Percentiles rank a stretch among this genome's conserved stretches.
Conservation (phyloP, 2,113 vertebrate species). For the Chaenocephalus aceratus region DNA sequence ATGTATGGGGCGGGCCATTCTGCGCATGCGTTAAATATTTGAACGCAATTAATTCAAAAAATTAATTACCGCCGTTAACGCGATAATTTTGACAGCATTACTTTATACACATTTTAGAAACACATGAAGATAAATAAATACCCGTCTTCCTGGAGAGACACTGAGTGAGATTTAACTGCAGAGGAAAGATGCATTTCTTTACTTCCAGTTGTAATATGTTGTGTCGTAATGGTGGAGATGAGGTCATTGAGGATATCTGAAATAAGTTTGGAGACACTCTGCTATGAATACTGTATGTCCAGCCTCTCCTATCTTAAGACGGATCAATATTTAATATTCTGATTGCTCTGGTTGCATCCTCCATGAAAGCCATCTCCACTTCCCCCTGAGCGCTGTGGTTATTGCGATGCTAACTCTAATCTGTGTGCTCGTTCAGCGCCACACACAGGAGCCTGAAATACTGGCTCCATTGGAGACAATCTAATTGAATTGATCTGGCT, state of each 20-base stretch:
- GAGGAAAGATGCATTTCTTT: no score
- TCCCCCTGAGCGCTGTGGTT: constrained; percentile 10
- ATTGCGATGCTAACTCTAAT: constrained; percentile 42
- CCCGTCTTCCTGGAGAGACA: background rate
- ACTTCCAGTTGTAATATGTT: background rate
- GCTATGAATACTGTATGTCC: background rate
- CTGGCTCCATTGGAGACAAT: constrained; percentile 69
- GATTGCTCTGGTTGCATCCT: background rate
- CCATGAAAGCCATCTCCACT: background rate
- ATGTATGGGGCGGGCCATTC: no score
- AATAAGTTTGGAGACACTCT: background rate
- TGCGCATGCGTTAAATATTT: no score
- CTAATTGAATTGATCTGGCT: constrained; percentile 74
- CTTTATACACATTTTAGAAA: no score
- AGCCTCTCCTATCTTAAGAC: background rate
- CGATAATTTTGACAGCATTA: no score
- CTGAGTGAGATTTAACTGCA: background rate
- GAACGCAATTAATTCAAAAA: no score
- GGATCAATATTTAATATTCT: constrained; percentile 23
- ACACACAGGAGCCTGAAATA: constrained; percentile 64
- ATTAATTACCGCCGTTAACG: no score
- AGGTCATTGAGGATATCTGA: background rate
- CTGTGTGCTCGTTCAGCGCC: constrained; percentile 52
- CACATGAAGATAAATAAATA: background rate
- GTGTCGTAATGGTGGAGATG: background rate